Conservation (phyloP, 2,797 vertebrate genomes). For the Acipenser oxyrinchus region DNA sequence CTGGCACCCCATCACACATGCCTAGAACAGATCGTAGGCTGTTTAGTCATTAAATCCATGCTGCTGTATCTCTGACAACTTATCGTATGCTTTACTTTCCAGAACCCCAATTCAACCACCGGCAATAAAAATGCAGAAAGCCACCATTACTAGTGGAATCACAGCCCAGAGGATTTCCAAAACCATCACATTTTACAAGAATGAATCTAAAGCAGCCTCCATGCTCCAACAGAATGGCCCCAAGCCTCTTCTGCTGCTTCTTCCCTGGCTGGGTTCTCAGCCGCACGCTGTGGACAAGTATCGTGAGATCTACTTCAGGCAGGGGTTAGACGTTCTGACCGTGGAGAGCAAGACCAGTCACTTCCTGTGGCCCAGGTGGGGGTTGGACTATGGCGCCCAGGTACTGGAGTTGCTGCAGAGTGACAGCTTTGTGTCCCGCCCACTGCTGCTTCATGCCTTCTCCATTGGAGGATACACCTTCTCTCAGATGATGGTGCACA, state of each 20-base stretch:
- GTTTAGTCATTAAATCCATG: no score
- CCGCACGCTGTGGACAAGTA: constrained; percentile 42
- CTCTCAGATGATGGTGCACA: constrained; percentile 47
- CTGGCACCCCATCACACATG: no score
- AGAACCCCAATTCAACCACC: constrained; percentile 7
- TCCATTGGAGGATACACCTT: constrained; percentile 62
- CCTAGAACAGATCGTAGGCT: no score
- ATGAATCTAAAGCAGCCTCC: constrained; percentile 17
- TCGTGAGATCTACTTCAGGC: constrained; percentile 53
- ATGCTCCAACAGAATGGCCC: neutral
- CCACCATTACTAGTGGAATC: constrained; percentile 32
- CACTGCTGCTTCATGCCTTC: constrained; percentile 56
- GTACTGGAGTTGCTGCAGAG: constrained; percentile 48
- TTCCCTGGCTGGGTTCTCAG: constrained; percentile 58
- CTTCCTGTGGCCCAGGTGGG: constrained; percentile 57
- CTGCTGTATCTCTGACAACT: no score
- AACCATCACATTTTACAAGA: constrained; percentile 27
- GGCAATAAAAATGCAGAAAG: constrained; percentile 33
- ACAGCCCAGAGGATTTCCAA: constrained; percentile 45
- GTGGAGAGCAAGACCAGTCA: constrained; percentile 46
- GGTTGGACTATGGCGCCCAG: constrained; percentile 35
- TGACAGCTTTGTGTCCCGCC: constrained; percentile 41
- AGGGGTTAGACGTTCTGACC: constrained; percentile 50
- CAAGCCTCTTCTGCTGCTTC: constrained; percentile 48
- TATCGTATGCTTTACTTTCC: neutral